phyloP scores from a whole-genome alignment of 2,113 vertebrate genomes.

The Dissostichus mawsoni region DNA sequence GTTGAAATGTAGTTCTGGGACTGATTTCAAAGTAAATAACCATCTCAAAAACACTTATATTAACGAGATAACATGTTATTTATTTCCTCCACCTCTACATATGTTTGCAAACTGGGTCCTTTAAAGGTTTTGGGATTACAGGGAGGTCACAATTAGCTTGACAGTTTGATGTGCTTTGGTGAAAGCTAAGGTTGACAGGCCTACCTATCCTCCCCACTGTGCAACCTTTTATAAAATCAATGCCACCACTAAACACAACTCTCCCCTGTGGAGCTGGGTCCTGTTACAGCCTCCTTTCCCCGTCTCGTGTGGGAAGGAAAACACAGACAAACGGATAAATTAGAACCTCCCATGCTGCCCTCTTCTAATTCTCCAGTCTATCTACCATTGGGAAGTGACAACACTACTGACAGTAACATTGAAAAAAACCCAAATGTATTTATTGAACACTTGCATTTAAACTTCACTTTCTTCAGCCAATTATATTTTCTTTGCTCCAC shows the following conservation, averaged over 20 bases:
- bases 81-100: neutral
- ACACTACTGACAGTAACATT: constrained; percentile 55
- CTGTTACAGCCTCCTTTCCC: constrained; percentile 67
- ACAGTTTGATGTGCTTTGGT: constrained; percentile 56
- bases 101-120: constrained; percentile 59
- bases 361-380: constrained; percentile 31
- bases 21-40: too few relatives aligned
- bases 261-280: constrained; percentile 64
- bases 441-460: constrained; percentile 60
- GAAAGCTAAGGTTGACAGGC: constrained; percentile 75
- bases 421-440: constrained; percentile 3
- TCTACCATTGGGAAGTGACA: constrained; percentile 55
- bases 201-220: constrained; percentile 75
- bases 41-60: neutral
- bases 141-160: constrained; percentile 73
- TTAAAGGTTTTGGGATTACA: constrained; percentile 55
- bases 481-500: constrained; percentile 60
- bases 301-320: constrained; percentile 62
- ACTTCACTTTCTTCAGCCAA: constrained; percentile 62
- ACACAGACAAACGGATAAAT: constrained; percentile 82
- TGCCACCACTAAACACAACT: constrained; percentile 80
- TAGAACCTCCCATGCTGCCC: constrained; percentile 46
- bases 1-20: neutral
- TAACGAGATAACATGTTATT: neutral
- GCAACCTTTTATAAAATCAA: constrained; percentile 86